Evolutionary conservation across 30 jellyfish, hydroid and myxozoan genomes (phyloP).

Genomic region (Turritopsis dohrnii): DNA sequence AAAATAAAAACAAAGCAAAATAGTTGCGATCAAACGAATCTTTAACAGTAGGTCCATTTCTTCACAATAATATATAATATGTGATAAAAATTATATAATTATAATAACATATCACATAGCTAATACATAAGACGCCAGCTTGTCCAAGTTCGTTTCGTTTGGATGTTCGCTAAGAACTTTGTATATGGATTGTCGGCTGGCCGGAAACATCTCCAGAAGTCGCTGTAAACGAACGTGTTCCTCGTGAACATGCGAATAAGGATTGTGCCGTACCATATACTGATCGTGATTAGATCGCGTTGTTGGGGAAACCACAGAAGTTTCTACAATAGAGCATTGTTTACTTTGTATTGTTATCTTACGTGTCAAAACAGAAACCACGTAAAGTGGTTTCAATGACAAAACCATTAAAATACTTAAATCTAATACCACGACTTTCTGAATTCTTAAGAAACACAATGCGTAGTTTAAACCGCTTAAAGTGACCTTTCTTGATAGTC

Average conservation of each 20-base stretch:
- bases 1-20: no score
- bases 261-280: not conserved
- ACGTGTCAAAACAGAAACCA: not conserved
- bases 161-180: slow-evolving; percentile 49
- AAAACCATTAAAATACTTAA: no score
- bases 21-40: no score
- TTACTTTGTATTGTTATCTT: not conserved
- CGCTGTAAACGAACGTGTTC: slow-evolving; percentile 2
- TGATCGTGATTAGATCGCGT: not conserved
- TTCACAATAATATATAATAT: not conserved
- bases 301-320: not conserved
- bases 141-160: slow-evolving; percentile 30
- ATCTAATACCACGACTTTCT: no score
- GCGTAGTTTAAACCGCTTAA: not conserved
- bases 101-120: not conserved
- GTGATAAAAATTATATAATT: not conserved
- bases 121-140: slow-evolving; percentile 16
- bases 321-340: not conserved
- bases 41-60: no score
- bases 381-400: not conserved
- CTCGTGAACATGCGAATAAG: not conserved
- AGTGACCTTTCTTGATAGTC: not conserved
- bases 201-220: slow-evolving; percentile 46
- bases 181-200: slow-evolving; percentile 9
- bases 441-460: no score